Percentiles rank a stretch among this genome's conserved stretches.
Evolutionary conservation across 2,888 invertebrate species (phyloP).

Genomic region (Ophioninae sp.): DNA sequence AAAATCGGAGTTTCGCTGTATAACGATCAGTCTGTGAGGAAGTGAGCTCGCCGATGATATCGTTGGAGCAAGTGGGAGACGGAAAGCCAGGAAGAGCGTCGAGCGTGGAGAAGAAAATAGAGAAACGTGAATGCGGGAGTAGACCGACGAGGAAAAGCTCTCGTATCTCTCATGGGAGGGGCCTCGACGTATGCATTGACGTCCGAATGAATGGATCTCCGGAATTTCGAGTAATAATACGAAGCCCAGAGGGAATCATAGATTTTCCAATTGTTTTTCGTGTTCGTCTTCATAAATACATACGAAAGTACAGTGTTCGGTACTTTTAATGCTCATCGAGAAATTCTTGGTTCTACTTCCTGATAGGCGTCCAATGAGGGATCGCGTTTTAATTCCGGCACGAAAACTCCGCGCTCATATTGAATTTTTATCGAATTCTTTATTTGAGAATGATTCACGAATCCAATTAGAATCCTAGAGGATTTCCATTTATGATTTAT

Average conservation of each 20-base stretch:
- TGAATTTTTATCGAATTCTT: too few species aligned
- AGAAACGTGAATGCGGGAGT: slow-evolving; percentile 53
- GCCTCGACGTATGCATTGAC: slow-evolving; percentile 36
- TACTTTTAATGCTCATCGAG: too few species aligned
- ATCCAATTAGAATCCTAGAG: too few species aligned
- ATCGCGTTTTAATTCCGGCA: too few species aligned
- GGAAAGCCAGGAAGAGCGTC: slow-evolving; percentile 5
- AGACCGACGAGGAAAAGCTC: slow-evolving; percentile 43
- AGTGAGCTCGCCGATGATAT: neutral
- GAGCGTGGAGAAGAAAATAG: slow-evolving; percentile 49
- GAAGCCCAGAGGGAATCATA: slow-evolving; percentile 5
- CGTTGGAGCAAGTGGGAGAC: slow-evolving; percentile 8
- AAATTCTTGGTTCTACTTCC: too few species aligned
- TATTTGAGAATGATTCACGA: too few species aligned
- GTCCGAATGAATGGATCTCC: slow-evolving; percentile 36
- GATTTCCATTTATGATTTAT: too few species aligned
- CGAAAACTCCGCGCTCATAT: too few species aligned
- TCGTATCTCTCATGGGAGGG: slow-evolving; percentile 15
- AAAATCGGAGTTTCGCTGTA: too few species aligned
- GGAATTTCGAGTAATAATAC: slow-evolving; percentile 44
- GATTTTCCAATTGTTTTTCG: neutral
- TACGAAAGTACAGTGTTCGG: too few species aligned
- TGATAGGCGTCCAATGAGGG: too few species aligned
- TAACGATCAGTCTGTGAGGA: neutral
- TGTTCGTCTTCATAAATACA: neutral